Percentiles rank a stretch among this genome's conserved stretches.
Evolutionary conservation across 2,113 vertebrate genomes (phyloP).

Genomic region (Tricholaema leucomelas): DNA sequence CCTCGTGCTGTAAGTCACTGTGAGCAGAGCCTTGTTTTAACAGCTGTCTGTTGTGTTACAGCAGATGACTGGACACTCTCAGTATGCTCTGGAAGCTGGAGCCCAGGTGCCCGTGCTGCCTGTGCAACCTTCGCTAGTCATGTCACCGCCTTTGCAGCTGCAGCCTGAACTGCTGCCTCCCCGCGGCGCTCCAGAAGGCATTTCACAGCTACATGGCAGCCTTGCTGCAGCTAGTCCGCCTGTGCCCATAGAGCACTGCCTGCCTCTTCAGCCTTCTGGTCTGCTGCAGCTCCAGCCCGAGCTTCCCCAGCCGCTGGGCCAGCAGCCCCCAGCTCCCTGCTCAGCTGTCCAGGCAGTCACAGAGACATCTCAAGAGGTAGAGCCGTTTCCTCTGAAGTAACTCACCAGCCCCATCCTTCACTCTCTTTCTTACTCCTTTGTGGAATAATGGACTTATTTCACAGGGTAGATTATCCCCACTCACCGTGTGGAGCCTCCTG

Average conservation of each 20-base stretch:
- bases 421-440: background rate
- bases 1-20: background rate
- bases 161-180: slow-evolving; percentile 65
- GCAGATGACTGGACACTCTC: slow-evolving; percentile 73
- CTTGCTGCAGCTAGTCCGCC: slow-evolving; percentile 65
- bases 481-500: accelerated
- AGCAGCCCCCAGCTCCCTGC: slow-evolving; percentile 64
- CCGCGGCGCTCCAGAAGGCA: slow-evolving; percentile 54
- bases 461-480: background rate
- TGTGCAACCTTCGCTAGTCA: slow-evolving; percentile 61
- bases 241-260: slow-evolving; percentile 46
- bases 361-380: slow-evolving; percentile 76
- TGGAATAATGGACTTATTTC: background rate
- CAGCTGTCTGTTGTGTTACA: slow-evolving; percentile 53
- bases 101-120: slow-evolving; percentile 69
- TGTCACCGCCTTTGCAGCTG: slow-evolving; percentile 75
- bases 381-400: background rate
- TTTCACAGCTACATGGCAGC: slow-evolving; percentile 74
- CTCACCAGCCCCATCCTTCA: background rate
- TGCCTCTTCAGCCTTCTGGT: slow-evolving; percentile 61
- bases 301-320: slow-evolving; percentile 64
- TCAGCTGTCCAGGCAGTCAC: slow-evolving; percentile 35
- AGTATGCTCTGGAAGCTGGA: slow-evolving; percentile 68
- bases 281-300: slow-evolving; percentile 62
- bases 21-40: slow-evolving; percentile 16